A percentile compares a stretch with the other conserved stretches of the same genome.
Evolutionary conservation across 2,888 invertebrate genomes (phyloP).

Genomic region (Dascillus cervinus): DNA sequence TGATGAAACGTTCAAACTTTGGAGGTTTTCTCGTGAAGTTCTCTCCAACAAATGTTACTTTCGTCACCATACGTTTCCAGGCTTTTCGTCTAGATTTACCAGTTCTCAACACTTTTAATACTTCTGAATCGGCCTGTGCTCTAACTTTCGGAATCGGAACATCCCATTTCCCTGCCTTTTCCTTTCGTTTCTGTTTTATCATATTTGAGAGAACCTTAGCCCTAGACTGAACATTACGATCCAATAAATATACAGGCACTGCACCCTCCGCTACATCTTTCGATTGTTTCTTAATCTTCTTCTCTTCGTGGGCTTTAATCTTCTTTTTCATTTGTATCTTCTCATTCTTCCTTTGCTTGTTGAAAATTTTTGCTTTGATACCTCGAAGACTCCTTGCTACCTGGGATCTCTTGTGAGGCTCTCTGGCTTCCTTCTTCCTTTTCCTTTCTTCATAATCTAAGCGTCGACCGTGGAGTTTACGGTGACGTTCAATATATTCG

Average conservation of each 20-base stretch:
- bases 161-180: conserved; percentile 99
- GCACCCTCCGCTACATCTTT: conserved; percentile 85
- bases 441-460: conserved; percentile 97
- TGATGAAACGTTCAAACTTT: conserved; percentile 96
- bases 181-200: conserved; percentile 99
- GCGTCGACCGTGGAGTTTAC: conserved; percentile 91
- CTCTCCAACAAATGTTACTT: conserved; percentile 96
- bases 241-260: conserved; percentile 91
- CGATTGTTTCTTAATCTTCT: conserved; percentile 75
- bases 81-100: conserved; percentile 92
- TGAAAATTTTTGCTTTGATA: conserved; percentile 95
- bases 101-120: conserved; percentile 84
- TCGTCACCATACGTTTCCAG: conserved; percentile 99
- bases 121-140: conserved; percentile 94
- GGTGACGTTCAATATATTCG: conserved; percentile 98
- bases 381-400: conserved; percentile 90
- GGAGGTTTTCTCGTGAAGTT: conserved; percentile 98
- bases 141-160: conserved; percentile 98
- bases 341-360: conserved; percentile 93
- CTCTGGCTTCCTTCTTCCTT: conserved; percentile 91
- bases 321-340: conserved; percentile 99
- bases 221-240: conserved; percentile 88
- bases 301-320: conserved; percentile 95
- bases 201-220: conserved; percentile 97
- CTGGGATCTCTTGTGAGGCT: conserved; percentile 84